Evolutionary conservation across 2,888 invertebrate species (phyloP).

Genomic region (Eremobia ochroleuca): DNA sequence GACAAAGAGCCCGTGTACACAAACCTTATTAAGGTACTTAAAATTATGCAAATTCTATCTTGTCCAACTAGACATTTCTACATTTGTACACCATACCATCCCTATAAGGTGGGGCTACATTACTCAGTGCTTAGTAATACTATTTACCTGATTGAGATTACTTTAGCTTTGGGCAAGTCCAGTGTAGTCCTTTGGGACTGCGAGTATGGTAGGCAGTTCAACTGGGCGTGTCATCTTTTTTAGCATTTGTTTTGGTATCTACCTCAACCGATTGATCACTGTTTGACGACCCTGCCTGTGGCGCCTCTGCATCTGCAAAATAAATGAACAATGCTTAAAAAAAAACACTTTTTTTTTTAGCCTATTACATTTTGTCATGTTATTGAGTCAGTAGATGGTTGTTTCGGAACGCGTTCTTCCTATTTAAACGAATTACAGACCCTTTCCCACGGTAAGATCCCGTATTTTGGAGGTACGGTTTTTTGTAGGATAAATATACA

Average conservation of each 20-base stretch:
- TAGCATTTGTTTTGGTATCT: constrained; percentile 74
- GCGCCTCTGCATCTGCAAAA: constrained; percentile 80
- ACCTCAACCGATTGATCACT: constrained; percentile 75
- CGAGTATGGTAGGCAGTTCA: constrained; percentile 81
- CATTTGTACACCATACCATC: constrained; percentile 77
- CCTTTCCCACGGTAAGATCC: too few relatives aligned
- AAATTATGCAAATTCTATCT: constrained; percentile 67
- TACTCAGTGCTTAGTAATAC: constrained; percentile 84
- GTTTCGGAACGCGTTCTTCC: neutral
- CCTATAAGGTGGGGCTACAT: constrained; percentile 78
- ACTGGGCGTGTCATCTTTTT: constrained; percentile 82
- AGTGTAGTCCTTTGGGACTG: constrained; percentile 76
- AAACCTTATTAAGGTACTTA: constrained; percentile 60
- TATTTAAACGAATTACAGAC: neutral
- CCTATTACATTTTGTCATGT: neutral
- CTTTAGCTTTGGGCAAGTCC: constrained; percentile 88
- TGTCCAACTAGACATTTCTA: constrained; percentile 70
- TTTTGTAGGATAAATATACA: too few relatives aligned
- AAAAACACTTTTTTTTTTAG: neutral
- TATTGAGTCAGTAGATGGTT: neutral
- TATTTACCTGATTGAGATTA: constrained; percentile 88
- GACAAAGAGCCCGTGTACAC: constrained; percentile 62
- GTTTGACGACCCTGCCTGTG: constrained; percentile 81
- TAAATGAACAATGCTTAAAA: constrained; percentile 2
- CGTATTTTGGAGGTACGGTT: too few relatives aligned